Evolutionary conservation across 2,888 invertebrate genomes (phyloP).

Genomic region (Sturmia bella): DNA sequence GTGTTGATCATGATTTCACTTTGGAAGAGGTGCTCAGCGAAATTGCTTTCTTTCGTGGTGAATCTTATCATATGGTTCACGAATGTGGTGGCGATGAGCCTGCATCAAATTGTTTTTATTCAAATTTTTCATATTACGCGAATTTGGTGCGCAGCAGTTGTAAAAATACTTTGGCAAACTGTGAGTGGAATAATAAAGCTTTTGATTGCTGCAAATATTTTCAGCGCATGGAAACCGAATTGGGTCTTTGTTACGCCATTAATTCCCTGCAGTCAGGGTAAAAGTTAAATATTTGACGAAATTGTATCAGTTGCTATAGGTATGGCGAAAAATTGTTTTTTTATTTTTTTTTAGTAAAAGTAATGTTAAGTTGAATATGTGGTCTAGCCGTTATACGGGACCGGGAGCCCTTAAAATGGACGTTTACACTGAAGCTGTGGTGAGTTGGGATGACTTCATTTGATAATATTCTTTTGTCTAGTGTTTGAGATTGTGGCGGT

Average conservation of each 20-base stretch:
- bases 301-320: neutral
- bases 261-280: slow-evolving; percentile 84
- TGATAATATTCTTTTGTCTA: neutral
- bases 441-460: slow-evolving; percentile 74
- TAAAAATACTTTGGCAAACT: slow-evolving; percentile 83
- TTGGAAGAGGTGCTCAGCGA: slow-evolving; percentile 88
- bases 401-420: slow-evolving; percentile 85
- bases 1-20: slow-evolving; percentile 86
- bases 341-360: slow-evolving; percentile 78
- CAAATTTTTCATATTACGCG: slow-evolving; percentile 85
- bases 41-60: slow-evolving; percentile 86
- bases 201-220: slow-evolving; percentile 87
- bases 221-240: slow-evolving; percentile 85
- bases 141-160: slow-evolving; percentile 85
- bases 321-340: neutral
- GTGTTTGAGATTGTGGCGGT: no score
- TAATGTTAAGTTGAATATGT: slow-evolving; percentile 83
- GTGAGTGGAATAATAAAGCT: slow-evolving; percentile 84
- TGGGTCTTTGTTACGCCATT: slow-evolving; percentile 86
- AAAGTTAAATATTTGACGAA: slow-evolving; percentile 20
- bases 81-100: slow-evolving; percentile 83
- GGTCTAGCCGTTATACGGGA: slow-evolving; percentile 85
- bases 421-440: slow-evolving; percentile 82
- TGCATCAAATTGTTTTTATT: slow-evolving; percentile 84
- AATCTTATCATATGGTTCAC: slow-evolving; percentile 86